phyloP scores from a whole-genome alignment of 2,888 invertebrate genomes.

The Pseudococcus viburni region DNA sequence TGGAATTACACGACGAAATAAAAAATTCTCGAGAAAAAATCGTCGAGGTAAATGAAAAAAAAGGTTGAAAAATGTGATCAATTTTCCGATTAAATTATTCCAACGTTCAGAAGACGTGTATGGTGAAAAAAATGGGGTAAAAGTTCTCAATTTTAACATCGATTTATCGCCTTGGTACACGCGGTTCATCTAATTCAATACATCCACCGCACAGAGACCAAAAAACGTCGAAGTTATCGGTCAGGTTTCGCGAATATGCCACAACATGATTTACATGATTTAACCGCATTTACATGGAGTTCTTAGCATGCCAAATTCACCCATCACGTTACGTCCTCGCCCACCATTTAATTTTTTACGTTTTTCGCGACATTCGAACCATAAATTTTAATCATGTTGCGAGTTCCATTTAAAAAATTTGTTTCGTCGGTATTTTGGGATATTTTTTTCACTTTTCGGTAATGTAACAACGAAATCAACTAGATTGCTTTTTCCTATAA shows the following conservation, averaged over 20 bases:
- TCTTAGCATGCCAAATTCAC: background rate
- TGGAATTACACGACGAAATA: background rate
- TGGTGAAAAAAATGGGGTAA: background rate
- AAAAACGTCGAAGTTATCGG: background rate
- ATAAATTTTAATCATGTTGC: slow-evolving; percentile 33
- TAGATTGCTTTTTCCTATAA: slow-evolving; percentile 22
- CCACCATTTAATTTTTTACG: background rate
- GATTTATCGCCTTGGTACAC: background rate
- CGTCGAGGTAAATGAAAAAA: background rate
- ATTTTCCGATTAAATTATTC: slow-evolving; percentile 15
- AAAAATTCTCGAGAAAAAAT: background rate
- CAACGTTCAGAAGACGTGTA: background rate
- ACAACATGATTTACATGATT: background rate
- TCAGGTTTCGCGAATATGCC: background rate
- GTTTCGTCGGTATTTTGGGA: slow-evolving; percentile 25
- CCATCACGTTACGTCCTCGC: background rate
- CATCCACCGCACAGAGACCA: background rate
- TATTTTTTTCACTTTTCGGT: slow-evolving; percentile 30
- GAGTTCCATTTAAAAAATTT: slow-evolving; percentile 46
- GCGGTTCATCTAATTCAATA: background rate
- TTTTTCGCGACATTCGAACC: slow-evolving; percentile 21
- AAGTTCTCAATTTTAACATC: background rate
- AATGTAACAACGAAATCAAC: slow-evolving; percentile 29
- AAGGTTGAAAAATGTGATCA: background rate
- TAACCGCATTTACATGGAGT: background rate